phyloP scores from a whole-genome alignment of 2,113 vertebrate species.

The Lophotis ruficrista region DNA sequence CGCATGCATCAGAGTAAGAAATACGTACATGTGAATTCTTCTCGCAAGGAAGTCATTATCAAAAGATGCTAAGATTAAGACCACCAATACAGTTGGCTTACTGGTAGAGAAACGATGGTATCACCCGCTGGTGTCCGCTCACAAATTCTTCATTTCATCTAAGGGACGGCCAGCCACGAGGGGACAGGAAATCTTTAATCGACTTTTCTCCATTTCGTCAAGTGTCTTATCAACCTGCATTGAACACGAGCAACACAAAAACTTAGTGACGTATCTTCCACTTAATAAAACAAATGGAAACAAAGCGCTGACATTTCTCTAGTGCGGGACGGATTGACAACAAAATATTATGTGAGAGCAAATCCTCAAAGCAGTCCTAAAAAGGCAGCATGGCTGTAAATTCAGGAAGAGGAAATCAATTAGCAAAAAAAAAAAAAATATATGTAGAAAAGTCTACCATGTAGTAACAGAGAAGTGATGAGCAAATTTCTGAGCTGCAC shows the following conservation, averaged over 20 bases:
- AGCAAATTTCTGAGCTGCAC: background rate
- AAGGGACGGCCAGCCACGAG: background rate
- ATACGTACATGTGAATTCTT: background rate
- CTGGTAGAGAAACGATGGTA: background rate
- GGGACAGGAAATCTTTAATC: slow-evolving; percentile 36
- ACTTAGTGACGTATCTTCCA: background rate
- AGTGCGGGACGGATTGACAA: background rate
- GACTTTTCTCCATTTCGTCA: background rate
- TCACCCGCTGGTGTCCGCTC: background rate
- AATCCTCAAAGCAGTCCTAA: background rate
- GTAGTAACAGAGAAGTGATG: background rate
- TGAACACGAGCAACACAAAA: background rate
- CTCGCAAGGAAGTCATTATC: background rate
- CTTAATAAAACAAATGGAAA: slow-evolving; percentile 1
- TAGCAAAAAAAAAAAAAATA: background rate
- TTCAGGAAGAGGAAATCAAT: background rate
- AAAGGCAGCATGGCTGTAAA: background rate
- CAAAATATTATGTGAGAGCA: background rate
- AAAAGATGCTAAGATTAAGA: background rate
- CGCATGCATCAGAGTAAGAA: background rate
- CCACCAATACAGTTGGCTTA: background rate
- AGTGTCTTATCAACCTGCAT: background rate
- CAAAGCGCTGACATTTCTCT: background rate
- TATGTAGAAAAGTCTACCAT: background rate
- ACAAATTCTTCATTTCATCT: background rate